phyloP scores from a whole-genome alignment of 2,113 vertebrate genomes.

The Clarias gariepinus region DNA sequence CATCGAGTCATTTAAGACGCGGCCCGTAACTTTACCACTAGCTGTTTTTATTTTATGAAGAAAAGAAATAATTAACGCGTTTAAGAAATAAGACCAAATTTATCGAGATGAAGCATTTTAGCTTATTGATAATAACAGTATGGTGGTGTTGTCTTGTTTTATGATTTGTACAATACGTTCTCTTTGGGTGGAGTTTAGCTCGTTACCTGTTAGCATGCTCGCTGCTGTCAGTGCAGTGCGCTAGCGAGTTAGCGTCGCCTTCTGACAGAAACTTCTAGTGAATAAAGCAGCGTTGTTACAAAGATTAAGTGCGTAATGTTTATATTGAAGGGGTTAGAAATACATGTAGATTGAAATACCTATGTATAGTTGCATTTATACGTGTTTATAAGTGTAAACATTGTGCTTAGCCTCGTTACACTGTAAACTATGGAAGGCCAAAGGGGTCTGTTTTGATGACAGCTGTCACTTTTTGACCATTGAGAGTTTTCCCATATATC shows the following conservation, averaged over 20 bases:
- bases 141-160: neutral
- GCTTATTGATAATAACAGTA: neutral
- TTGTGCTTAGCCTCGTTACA: neutral
- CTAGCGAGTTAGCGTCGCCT: conserved; percentile 1
- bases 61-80: neutral
- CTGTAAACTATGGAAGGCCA: neutral
- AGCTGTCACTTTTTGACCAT: too few species aligned
- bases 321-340: neutral
- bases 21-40: neutral
- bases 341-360: neutral
- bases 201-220: neutral
- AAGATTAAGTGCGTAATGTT: neutral
- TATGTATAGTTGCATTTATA: neutral
- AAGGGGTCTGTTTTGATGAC: neutral
- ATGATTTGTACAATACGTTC: neutral
- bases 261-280: neutral
- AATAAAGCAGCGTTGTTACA: neutral
- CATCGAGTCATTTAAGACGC: neutral
- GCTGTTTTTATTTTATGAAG: neutral
- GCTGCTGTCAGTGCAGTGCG: neutral
- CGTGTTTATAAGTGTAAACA: too few species aligned
- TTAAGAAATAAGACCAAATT: neutral
- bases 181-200: neutral
- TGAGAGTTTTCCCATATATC: too few species aligned
- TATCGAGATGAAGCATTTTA: neutral